Evolutionary conservation across 2,888 invertebrate species (phyloP).

Genomic region (Phengaris arion): DNA sequence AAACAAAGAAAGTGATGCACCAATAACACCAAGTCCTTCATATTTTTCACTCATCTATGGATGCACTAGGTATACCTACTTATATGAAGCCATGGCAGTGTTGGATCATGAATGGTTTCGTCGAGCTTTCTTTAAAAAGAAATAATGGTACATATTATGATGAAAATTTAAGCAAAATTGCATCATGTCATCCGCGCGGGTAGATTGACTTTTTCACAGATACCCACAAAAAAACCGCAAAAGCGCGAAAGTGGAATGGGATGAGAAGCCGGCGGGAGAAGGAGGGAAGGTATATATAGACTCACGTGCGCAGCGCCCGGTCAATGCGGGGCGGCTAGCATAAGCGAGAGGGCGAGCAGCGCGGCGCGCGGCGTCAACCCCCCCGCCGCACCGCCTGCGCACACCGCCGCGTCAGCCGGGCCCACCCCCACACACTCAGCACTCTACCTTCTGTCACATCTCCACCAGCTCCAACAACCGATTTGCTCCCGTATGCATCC

Average conservation of each 20-base stretch:
- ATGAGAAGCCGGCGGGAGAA: conserved; percentile 33
- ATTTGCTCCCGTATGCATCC: neutral
- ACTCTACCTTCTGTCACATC: conserved; percentile 39
- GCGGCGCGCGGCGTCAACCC: conserved; percentile 61
- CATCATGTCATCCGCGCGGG: neutral
- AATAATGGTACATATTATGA: neutral
- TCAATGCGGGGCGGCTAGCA: conserved; percentile 70
- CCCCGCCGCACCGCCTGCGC: conserved; percentile 72
- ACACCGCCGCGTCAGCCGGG: conserved; percentile 56
- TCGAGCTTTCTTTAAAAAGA: neutral
- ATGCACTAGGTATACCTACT: neutral
- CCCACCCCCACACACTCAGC: conserved; percentile 37
- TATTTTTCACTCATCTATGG: neutral
- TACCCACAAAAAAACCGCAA: conserved; percentile 27
- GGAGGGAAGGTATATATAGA: conserved; percentile 48
- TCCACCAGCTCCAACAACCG: conserved; percentile 23
- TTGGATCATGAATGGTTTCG: neutral
- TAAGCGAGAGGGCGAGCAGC: conserved; percentile 67
- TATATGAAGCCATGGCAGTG: neutral
- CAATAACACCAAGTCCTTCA: neutral
- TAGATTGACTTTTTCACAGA: conserved; percentile 6
- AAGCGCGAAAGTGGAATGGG: conserved; percentile 38
- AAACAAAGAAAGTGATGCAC: conserved; percentile 4
- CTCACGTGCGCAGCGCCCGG: conserved; percentile 73
- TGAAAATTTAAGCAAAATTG: conserved; percentile 2